A percentile compares a stretch with the other conserved stretches of the same genome.
phyloP scores from a whole-genome alignment of 2,113 vertebrate genomes.

The Phaethon lepturus region DNA sequence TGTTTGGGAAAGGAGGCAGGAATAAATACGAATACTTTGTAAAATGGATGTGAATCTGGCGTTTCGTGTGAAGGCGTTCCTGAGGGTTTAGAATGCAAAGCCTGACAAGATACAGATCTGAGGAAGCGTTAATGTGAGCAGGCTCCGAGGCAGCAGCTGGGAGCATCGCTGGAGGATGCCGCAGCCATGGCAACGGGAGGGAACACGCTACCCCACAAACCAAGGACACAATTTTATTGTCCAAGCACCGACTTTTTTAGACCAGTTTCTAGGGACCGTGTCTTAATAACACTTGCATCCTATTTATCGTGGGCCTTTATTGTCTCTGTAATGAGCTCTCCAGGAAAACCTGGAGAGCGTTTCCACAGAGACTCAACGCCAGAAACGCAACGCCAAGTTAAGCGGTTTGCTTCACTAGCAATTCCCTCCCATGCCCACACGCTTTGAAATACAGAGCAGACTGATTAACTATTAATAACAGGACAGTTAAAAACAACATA shows the following conservation, averaged over 20 bases:
- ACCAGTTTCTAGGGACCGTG: constrained; percentile 20
- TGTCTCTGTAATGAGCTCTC: constrained; percentile 66
- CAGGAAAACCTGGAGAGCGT: constrained; percentile 59
- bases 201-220: neutral
- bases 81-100: neutral
- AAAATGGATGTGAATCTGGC: neutral
- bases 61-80: neutral
- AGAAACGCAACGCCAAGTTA: constrained; percentile 30
- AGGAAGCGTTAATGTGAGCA: neutral
- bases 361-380: constrained; percentile 33
- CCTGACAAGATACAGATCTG: neutral
- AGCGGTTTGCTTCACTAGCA: constrained; percentile 2
- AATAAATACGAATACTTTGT: neutral
- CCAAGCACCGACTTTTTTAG: neutral
- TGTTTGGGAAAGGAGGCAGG: neutral
- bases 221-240: neutral
- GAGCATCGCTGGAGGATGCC: neutral
- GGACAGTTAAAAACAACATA: neutral
- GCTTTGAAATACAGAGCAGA: neutral
- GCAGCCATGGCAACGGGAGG: constrained; percentile 57
- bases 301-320: constrained; percentile 52
- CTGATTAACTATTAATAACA: constrained; percentile 5
- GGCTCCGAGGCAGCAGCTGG: neutral
- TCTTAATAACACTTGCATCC: constrained; percentile 54
- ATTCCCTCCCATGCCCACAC: neutral